Evolutionary conservation across 2,888 invertebrate genomes (phyloP).

Genomic region (Oxytorus armatus): DNA sequence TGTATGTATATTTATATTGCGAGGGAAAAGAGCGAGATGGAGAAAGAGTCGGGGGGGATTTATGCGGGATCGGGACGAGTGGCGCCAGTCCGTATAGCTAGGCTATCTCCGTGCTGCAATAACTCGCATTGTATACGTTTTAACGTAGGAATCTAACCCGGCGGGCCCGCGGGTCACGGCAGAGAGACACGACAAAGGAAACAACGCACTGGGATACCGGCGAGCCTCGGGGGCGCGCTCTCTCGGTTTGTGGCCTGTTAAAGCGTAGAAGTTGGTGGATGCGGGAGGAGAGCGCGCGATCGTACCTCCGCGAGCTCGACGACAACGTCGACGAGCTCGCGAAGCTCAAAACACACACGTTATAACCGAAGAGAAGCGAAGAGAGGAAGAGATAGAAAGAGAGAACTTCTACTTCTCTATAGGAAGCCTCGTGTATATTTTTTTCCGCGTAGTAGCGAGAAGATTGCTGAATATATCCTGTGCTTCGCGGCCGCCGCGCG

Average conservation of each 20-base stretch:
- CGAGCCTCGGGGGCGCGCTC: constrained; percentile 50
- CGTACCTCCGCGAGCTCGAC: constrained; percentile 55
- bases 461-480: constrained; percentile 55
- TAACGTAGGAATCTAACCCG: constrained; percentile 83
- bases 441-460: constrained; percentile 47
- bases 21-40: constrained; percentile 9
- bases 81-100: constrained; percentile 78
- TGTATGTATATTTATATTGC: constrained; percentile 12
- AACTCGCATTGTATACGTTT: constrained; percentile 83
- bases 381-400: constrained; percentile 10
- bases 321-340: constrained; percentile 55
- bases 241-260: constrained; percentile 22
- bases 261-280: constrained; percentile 6
- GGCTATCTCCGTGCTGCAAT: constrained; percentile 79
- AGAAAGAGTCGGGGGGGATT: constrained; percentile 73
- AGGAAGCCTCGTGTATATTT: constrained; percentile 40
- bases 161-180: constrained; percentile 82
- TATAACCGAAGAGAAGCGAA: constrained; percentile 38
- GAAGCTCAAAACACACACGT: constrained; percentile 60
- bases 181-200: constrained; percentile 76
- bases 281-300: constrained; percentile 16
- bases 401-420: constrained; percentile 37
- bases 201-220: constrained; percentile 70
- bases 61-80: constrained; percentile 81
- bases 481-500: not conserved